Conservation (phyloP, 2,888 invertebrate genomes). For the Chrysodeixis includens region DNA sequence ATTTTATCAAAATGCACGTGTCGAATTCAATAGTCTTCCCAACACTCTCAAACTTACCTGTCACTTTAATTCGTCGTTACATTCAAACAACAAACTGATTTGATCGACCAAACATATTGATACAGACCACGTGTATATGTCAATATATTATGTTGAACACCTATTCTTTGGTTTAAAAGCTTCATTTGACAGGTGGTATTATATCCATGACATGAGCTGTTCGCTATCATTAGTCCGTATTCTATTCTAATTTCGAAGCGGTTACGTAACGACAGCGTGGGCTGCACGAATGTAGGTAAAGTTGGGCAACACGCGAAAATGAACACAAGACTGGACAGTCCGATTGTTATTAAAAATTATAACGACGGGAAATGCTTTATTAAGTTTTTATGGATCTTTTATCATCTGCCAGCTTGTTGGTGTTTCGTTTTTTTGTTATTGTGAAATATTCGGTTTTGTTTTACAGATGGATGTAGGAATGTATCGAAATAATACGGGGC, state of each 20-base stretch:
- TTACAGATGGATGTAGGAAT: no score
- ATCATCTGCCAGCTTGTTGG: not conserved
- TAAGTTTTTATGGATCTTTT: slow-evolving; percentile 1
- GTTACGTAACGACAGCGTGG: slow-evolving; percentile 70
- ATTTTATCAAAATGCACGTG: no score
- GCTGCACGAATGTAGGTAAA: slow-evolving; percentile 59
- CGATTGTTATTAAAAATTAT: slow-evolving; percentile 27
- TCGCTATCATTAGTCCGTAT: slow-evolving; percentile 67
- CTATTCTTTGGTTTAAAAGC: slow-evolving; percentile 43
- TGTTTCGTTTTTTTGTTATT: no score
- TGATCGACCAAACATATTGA: slow-evolving; percentile 24
- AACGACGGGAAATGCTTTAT: slow-evolving; percentile 8
- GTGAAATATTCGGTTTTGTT: no score
- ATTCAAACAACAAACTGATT: slow-evolving; percentile 8
- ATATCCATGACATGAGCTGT: slow-evolving; percentile 62
- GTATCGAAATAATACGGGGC: no score
- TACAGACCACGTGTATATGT: slow-evolving; percentile 44
- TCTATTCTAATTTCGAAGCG: slow-evolving; percentile 77
- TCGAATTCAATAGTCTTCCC: no score
- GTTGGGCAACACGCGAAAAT: slow-evolving; percentile 75
- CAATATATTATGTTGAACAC: slow-evolving; percentile 48
- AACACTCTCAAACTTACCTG: no score
- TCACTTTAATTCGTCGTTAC: not conserved
- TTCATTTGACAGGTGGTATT: slow-evolving; percentile 61
- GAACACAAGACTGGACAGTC: slow-evolving; percentile 42